Base-by-base conservation (phyloP, 2,797 vertebrate genomes). In the Lepidocolaptes lacrymiger region DNA sequence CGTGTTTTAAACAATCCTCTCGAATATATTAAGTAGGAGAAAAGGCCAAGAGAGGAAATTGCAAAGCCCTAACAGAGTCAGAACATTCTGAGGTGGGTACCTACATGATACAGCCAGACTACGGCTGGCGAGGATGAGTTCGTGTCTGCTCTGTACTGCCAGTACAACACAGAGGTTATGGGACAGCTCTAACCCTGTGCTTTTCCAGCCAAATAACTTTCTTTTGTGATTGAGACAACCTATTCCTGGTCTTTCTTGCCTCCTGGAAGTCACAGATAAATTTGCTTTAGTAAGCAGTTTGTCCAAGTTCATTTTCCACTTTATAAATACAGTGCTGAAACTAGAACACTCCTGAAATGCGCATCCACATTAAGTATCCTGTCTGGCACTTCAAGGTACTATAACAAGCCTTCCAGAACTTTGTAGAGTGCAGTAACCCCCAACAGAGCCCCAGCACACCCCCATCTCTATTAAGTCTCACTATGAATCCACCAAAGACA, bases 21-120 rank as follows among this genome's bases (percentile, higher is more conserved):
- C 49, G 61, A 91, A 58, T 32, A 24, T 6, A 63, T 37, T n/a
- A 93, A 91, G 28, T 23, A 64, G 56, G 63, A 95, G 61, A 71
- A 83, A 85, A 28, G 39, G 27, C 68, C 36, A 63, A 36, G 54
- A 80, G 21, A 59, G 52, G 75, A 67, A 82, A 87, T 12, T 16
- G 44, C 15, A 32, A 77, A 93, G 46, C 43, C 20, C 19, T 67
- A 56, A 41, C 8, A 80, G 46, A 71, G 58, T 6, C 24, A 85
- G 81, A 59, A 83, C 37, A 58, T 81, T 94, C 64, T 62, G 55
- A 71, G 48, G 44, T 4, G 27, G 39, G 28, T 88, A 82, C n/a
- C 37, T 63, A 8, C 2, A 22, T 6, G 2, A 52, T 58, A 39
- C 48, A 63, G 23, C 18, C 63, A 82, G 81, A 58, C 24, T 2